Evolutionary conservation across 2,797 vertebrate species (phyloP).

Genomic region (Paedocypris micromegethes): DNA sequence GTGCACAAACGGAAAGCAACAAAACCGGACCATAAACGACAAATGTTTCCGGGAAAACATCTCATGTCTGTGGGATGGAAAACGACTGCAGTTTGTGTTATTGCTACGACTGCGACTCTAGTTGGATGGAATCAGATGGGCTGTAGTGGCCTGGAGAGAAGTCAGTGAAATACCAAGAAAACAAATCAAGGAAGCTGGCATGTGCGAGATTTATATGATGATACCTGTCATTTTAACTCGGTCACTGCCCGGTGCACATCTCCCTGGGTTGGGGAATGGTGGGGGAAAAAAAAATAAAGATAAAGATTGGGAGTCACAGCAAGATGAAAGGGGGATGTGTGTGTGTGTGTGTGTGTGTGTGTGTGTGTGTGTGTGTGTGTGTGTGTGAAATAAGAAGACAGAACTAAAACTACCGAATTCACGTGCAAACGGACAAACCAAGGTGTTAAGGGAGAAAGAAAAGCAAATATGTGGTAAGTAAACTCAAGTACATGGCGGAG

Average conservation of each 20-base stretch:
- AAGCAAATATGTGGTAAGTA: conserved; percentile 45
- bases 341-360: too few species aligned
- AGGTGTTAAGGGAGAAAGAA: conserved; percentile 45
- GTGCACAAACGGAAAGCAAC: too few species aligned
- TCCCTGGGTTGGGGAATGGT: conserved; percentile 37
- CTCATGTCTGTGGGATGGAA: neutral
- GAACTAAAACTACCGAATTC: conserved; percentile 33
- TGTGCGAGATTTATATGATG: neutral
- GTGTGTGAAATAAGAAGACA: conserved; percentile 12
- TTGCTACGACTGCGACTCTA: too few species aligned
- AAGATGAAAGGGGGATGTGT: conserved; percentile 17
- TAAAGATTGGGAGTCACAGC: conserved; percentile 4
- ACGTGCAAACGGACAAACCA: conserved; percentile 40
- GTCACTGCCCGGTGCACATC: conserved; percentile 52
- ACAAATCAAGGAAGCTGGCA: neutral
- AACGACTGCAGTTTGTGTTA: neutral
- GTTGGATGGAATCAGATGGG: too few species aligned
- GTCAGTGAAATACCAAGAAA: neutral
- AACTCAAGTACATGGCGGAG: conserved; percentile 51
- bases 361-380: conserved; percentile 3
- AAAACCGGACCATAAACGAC: too few species aligned
- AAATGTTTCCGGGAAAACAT: too few species aligned
- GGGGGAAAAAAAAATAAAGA: conserved; percentile 17
- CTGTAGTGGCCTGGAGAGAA: neutral
- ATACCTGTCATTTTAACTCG: neutral